These are phyloP conservation scores for Spisula solida DNA, from an alignment of 2,888 invertebrate genomes.

Conservation along the genomic window DNA sequence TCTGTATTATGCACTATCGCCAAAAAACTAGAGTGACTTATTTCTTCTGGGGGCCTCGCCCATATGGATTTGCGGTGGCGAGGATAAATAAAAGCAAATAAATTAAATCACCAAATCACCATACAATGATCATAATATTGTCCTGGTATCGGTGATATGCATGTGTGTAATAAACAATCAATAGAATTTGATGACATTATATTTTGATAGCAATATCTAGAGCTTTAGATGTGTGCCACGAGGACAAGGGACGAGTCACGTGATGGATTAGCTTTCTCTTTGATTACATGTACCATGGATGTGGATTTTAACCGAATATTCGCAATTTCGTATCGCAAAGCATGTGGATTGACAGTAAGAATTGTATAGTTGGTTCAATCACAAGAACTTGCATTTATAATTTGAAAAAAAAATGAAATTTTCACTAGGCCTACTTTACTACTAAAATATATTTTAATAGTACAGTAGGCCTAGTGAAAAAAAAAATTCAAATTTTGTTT, in stretches of 20 bases:
- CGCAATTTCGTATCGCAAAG: background rate
- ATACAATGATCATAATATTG: no score
- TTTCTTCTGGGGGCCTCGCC: no score
- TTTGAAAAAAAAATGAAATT: no score
- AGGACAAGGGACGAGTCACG: background rate
- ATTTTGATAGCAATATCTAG: background rate
- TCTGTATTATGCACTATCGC: no score
- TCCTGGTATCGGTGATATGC: background rate
- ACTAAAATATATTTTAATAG: no score
- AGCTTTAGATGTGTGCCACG: background rate
- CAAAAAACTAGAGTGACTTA: no score
- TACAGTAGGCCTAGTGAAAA: no score
- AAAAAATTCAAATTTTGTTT: background rate
- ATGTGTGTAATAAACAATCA: background rate
- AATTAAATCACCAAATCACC: no score
- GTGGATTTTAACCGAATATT: constrained; percentile 4
- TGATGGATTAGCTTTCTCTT: background rate
- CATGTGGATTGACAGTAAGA: constrained; percentile 6
- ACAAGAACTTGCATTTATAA: no score
- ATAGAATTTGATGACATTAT: background rate
- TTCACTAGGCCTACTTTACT: no score
- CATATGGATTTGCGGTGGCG: no score
- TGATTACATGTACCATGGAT: background rate
- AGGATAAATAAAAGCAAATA: no score
- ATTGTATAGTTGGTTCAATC: background rate